These are phyloP conservation scores for Zaprionus vittiger DNA, from an alignment of 1,140 invertebrate genomes.

Conservation along the genomic window DNA sequence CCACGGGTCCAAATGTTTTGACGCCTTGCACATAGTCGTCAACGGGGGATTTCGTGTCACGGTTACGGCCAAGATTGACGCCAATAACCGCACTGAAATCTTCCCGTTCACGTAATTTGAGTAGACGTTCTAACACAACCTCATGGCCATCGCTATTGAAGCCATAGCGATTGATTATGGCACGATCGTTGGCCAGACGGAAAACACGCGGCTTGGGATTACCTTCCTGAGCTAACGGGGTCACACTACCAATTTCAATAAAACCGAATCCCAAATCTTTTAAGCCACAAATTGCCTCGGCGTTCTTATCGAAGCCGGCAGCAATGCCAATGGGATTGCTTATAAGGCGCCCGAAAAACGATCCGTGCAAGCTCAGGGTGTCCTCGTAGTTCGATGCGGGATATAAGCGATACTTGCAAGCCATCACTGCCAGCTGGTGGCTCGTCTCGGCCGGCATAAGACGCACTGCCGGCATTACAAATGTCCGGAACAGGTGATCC, in stretches of 20 bases:
- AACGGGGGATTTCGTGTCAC: constrained; percentile 89
- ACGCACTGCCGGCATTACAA: constrained; percentile 72
- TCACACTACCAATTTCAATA: constrained; percentile 98
- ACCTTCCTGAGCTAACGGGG: constrained; percentile 95
- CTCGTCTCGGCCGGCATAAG: constrained; percentile 88
- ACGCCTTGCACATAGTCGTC: constrained; percentile 94
- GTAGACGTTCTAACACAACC: constrained; percentile 88
- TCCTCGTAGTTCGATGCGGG: constrained; percentile 87
- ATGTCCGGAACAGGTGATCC: constrained; percentile 37
- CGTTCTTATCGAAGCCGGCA: constrained; percentile 99
- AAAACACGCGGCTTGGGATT: constrained; percentile 97
- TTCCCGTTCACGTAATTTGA: constrained; percentile 85
- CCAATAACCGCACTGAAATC: constrained; percentile 89
- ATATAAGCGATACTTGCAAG: constrained; percentile 90
- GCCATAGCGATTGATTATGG: constrained; percentile 95
- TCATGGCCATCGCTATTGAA: constrained; percentile 98
- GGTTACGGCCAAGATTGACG: constrained; percentile 98
- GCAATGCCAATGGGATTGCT: constrained; percentile 97
- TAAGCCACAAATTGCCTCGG: constrained; percentile 93
- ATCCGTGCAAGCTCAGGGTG: constrained; percentile 87
- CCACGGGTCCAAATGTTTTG: constrained; percentile 89
- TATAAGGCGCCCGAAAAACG: constrained; percentile 90
- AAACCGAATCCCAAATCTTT: constrained; percentile 96
- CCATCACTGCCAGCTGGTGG: constrained; percentile 90
- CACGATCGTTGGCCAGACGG: constrained; percentile 92